These are phyloP conservation scores for Cyprinus carpio DNA, from an alignment of 2,113 vertebrate genomes.

Conservation along the genomic window DNA sequence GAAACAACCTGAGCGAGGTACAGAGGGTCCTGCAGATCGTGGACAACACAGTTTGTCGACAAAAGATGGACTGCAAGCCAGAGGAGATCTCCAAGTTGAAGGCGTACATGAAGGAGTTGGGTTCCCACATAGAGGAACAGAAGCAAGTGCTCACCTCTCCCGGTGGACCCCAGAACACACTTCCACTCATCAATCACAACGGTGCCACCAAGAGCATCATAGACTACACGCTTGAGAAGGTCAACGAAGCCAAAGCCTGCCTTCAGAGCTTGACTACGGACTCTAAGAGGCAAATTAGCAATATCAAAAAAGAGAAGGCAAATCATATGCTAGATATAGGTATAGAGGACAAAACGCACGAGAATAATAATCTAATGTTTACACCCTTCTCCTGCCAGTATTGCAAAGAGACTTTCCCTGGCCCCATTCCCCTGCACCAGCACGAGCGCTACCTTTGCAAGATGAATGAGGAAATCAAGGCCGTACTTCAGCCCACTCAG, in stretches of 20 bases:
- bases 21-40: constrained; percentile 99
- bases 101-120: constrained; percentile 98
- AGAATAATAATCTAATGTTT: constrained; percentile 86
- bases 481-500: constrained; percentile 95
- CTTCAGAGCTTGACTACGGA: constrained; percentile 98
- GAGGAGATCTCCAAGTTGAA: constrained; percentile 97
- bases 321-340: constrained; percentile 92
- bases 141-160: constrained; percentile 82
- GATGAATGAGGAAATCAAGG: constrained; percentile 99
- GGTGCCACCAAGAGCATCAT: constrained; percentile 99
- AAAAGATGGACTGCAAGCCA: constrained; percentile 99
- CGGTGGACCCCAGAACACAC: constrained; percentile 82
- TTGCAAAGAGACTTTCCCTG: constrained; percentile 96
- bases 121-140: constrained; percentile 92
- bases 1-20: constrained; percentile 96
- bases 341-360: constrained; percentile 92
- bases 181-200: constrained; percentile 98
- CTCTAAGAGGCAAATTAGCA: constrained; percentile 98
- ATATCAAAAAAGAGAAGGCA: constrained; percentile 95
- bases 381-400: constrained; percentile 98
- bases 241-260: constrained; percentile 99
- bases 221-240: constrained; percentile 98
- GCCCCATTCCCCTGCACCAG: constrained; percentile 98
- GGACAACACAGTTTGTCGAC: constrained; percentile 98
- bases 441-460: constrained; percentile 99